Evolutionary conservation across 2,797 vertebrate species (phyloP).

Genomic region (Siniperca obscura): DNA sequence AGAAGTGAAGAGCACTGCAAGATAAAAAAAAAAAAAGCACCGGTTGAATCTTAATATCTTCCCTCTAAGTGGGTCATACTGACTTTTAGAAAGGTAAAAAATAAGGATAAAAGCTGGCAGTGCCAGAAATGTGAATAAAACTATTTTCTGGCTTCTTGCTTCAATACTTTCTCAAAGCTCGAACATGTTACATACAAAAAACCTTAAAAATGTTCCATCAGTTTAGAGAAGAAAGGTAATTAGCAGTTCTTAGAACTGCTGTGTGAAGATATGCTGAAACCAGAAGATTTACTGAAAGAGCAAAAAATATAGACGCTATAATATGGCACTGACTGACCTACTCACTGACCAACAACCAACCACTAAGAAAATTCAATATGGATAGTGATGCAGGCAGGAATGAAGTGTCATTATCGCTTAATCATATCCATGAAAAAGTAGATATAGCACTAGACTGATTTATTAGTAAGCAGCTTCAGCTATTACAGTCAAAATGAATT

Average conservation of each 20-base stretch:
- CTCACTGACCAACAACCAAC: slow-evolving; percentile 21
- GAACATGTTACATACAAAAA: slow-evolving; percentile 49
- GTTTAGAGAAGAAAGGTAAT: slow-evolving; percentile 17
- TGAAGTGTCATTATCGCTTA: slow-evolving; percentile 61
- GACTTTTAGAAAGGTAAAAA: slow-evolving; percentile 53
- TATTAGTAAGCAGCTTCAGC: slow-evolving; percentile 71
- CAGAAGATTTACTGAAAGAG: neutral
- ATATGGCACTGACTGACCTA: slow-evolving; percentile 1
- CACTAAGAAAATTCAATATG: slow-evolving; percentile 38
- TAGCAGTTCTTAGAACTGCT: neutral
- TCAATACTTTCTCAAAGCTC: slow-evolving; percentile 59
- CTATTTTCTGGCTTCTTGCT: slow-evolving; percentile 47
- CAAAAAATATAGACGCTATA: neutral
- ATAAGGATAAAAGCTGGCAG: slow-evolving; percentile 8
- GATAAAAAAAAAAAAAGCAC: slow-evolving; percentile 17
- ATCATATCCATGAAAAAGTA: slow-evolving; percentile 59
- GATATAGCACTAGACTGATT: slow-evolving; percentile 53
- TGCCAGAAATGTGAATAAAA: slow-evolving; percentile 42
- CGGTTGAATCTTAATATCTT: slow-evolving; percentile 57
- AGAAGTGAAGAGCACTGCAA: slow-evolving; percentile 43
- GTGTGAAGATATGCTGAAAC: neutral
- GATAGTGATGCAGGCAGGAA: slow-evolving; percentile 36
- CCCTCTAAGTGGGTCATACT: slow-evolving; percentile 41
- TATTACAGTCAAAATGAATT: slow-evolving; percentile 63
- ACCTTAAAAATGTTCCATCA: slow-evolving; percentile 30